Base-by-base conservation (phyloP, 2,113 vertebrate species). In the Bubo blakistoni region DNA sequence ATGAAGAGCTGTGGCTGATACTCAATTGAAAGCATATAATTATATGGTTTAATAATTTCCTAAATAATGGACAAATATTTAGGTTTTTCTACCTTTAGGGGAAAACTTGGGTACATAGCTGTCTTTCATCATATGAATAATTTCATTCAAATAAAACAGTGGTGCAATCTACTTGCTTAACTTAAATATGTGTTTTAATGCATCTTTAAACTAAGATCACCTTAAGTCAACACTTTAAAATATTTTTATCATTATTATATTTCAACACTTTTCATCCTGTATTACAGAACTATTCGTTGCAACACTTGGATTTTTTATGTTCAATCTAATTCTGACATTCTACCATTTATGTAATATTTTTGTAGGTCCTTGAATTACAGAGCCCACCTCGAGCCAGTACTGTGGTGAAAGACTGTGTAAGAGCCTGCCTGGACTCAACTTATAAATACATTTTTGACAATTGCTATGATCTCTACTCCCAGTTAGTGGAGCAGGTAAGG, bases 391-490 rank as follows among this genome's bases (percentile, higher is more conserved):
- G 99, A 95, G 99, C 99, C 74, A 99, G 99, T 36, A 97, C 97
- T 86, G 99, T 99, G 58, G 99, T 99, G 91, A 99, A 99, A 91
- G 99, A 99, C 83, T 99, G 99, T 58, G 99, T 99, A 54, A 98
- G 98, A 94, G 99, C 99, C 2, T 99, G 99, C 80, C 97, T 99
- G 93, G 99, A 99, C 94, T 99, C 99, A 22, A 99, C 99, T 0
- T 99, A 99, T 88, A 99, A 98, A 97, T 99, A 99, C 94, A 99
- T 99, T 93, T 99, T 99, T 96, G 99, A 99, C 95, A 99, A 99
- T 94, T 99, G 99, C 97, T 98, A 99, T 51, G 99, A 99, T 58
- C 98, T 99, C 18, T 99, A 99, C 95, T 98, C 97, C 79, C 99
- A 99, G n/a, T 97, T 99, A 74, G 97, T 99, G 61, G 99, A 99